phyloP scores from a whole-genome alignment of 2,888 invertebrate species.

The Ennomos quercinarius region DNA sequence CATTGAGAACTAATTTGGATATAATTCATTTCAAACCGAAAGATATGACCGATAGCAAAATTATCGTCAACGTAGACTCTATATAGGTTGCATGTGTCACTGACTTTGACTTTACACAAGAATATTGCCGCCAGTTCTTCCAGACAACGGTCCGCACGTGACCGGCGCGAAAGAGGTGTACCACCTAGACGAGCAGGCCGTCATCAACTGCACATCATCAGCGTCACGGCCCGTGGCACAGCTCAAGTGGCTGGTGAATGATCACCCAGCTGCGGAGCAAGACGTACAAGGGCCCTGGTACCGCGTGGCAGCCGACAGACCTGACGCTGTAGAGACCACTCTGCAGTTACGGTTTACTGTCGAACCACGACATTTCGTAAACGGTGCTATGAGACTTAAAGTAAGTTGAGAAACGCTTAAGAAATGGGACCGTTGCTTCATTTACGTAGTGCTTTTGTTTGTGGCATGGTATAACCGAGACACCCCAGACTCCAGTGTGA shows the following conservation, averaged over 20 bases:
- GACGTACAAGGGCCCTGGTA: slow-evolving; percentile 82
- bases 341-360: slow-evolving; percentile 91
- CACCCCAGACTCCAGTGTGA: too few species aligned
- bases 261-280: slow-evolving; percentile 85
- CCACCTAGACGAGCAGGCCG: slow-evolving; percentile 90
- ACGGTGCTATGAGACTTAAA: slow-evolving; percentile 93
- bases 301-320: slow-evolving; percentile 75
- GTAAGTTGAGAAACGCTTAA: slow-evolving; percentile 49
- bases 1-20: too few species aligned
- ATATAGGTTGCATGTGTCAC: too few species aligned
- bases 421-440: too few species aligned
- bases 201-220: slow-evolving; percentile 92
- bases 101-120: too few species aligned
- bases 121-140: slow-evolving; percentile 87
- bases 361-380: slow-evolving; percentile 89
- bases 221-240: slow-evolving; percentile 92
- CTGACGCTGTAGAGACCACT: slow-evolving; percentile 88
- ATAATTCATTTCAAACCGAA: too few species aligned
- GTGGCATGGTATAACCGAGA: too few species aligned
- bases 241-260: slow-evolving; percentile 94
- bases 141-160: slow-evolving; percentile 91
- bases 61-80: too few species aligned
- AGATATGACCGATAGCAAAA: too few species aligned
- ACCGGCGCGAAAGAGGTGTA: slow-evolving; percentile 91
- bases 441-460: too few species aligned